phyloP scores from a whole-genome alignment of 1,140 invertebrate species.

The Tetramorium simillimum region DNA sequence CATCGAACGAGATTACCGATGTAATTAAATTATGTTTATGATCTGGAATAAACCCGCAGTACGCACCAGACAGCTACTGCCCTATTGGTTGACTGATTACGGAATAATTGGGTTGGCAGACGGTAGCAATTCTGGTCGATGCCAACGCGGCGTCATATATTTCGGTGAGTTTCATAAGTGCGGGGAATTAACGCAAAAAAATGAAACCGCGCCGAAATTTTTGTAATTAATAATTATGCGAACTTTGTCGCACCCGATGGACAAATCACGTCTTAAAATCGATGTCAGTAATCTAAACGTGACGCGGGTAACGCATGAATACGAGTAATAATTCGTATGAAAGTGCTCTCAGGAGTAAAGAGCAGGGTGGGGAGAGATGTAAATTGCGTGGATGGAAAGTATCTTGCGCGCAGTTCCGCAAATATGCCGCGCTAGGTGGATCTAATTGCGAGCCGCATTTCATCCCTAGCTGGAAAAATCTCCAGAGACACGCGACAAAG shows the following conservation, averaged over 20 bases:
- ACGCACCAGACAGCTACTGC: neutral
- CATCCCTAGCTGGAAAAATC: constrained; percentile 58
- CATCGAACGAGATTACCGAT: constrained; percentile 17
- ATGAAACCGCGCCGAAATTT: constrained; percentile 25
- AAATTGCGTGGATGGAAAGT: constrained; percentile 17
- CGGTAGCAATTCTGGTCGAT: constrained; percentile 43
- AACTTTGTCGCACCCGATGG: neutral
- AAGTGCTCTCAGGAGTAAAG: constrained; percentile 18
- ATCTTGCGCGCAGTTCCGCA: constrained; percentile 22
- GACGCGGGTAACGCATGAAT: neutral
- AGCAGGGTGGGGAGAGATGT: neutral
- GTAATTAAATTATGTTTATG: constrained; percentile 60
- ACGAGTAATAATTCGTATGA: constrained; percentile 43
- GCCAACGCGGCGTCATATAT: constrained; percentile 7
- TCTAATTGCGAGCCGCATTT: constrained; percentile 65
- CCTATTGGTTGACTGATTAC: constrained; percentile 57
- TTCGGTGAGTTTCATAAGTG: neutral
- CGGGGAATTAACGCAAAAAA: constrained; percentile 26
- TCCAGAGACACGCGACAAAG: constrained; percentile 63
- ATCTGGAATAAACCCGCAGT: constrained; percentile 36
- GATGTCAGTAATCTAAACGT: neutral
- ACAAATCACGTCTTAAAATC: neutral
- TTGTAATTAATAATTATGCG: neutral
- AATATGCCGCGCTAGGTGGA: constrained; percentile 51
- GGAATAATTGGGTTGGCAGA: constrained; percentile 60